Percentiles rank a stretch among this genome's conserved stretches.
Evolutionary conservation across 2,113 vertebrate genomes (phyloP).

Genomic region (Panurus biarmicus): DNA sequence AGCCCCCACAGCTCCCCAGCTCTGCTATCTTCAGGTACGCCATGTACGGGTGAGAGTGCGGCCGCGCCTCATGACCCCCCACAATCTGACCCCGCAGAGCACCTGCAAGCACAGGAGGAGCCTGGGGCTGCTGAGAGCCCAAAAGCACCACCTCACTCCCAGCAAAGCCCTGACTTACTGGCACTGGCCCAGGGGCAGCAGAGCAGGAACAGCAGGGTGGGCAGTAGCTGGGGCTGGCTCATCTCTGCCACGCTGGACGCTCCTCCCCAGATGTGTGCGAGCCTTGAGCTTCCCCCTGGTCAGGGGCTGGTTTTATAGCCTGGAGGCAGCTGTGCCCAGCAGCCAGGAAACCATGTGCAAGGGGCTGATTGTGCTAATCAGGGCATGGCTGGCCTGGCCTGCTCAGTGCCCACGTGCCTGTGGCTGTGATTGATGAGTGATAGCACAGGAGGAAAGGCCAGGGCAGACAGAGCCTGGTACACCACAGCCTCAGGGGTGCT

Average conservation of each 20-base stretch:
- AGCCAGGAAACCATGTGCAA: background rate
- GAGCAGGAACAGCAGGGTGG: background rate
- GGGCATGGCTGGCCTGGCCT: background rate
- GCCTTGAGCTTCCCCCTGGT: background rate
- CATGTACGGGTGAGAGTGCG: conserved; percentile 59
- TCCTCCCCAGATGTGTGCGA: background rate
- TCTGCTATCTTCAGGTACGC: background rate
- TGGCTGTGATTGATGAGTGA: background rate
- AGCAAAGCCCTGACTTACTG: background rate
- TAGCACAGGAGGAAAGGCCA: background rate
- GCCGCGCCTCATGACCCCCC: conserved; percentile 32
- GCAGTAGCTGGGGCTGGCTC: background rate
- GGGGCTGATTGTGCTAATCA: conserved; percentile 17
- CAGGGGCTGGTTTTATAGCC: background rate
- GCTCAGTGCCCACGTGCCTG: background rate
- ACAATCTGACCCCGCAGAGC: background rate
- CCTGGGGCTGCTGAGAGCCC: background rate
- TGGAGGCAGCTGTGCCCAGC: background rate
- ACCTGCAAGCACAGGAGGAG: background rate
- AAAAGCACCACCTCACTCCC: rapidly evolving
- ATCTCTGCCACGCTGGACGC: background rate
- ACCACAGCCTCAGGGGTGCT: background rate
- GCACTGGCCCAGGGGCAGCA: background rate
- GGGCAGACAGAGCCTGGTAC: background rate
- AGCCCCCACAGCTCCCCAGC: rapidly evolving